A percentile compares a stretch with the other conserved stretches of the same genome.
Evolutionary conservation across 2,888 invertebrate species (phyloP).

Genomic region (Coelinius sp.): DNA sequence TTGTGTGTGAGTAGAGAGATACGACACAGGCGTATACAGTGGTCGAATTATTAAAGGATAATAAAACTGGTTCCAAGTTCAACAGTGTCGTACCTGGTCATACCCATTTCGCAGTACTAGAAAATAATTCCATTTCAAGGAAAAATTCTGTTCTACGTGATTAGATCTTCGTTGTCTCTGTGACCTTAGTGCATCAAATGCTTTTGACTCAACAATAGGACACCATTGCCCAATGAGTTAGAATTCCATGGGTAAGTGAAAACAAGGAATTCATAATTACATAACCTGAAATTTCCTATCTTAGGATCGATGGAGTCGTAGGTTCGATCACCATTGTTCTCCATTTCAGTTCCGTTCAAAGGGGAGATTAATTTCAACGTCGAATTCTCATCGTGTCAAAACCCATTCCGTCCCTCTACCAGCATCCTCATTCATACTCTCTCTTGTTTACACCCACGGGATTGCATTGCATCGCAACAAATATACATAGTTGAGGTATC

Average conservation of each 20-base stretch:
- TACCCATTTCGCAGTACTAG: no score
- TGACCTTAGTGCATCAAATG: background rate
- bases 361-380: slow-evolving; percentile 25
- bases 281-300: slow-evolving; percentile 20
- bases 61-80: no score
- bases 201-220: background rate
- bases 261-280: slow-evolving; percentile 16
- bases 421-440: background rate
- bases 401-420: slow-evolving; percentile 10
- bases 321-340: slow-evolving; percentile 22
- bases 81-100: no score
- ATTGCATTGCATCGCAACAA: slow-evolving; percentile 25
- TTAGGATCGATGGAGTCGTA: slow-evolving; percentile 13
- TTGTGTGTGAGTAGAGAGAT: no score
- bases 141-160: no score
- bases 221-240: background rate
- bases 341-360: slow-evolving; percentile 18
- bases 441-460: slow-evolving; percentile 2
- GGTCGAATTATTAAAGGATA: no score
- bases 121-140: no score
- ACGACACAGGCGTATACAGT: no score
- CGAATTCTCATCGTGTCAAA: slow-evolving; percentile 24
- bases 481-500: slow-evolving; percentile 25
- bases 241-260: slow-evolving; percentile 13
- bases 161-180: background rate